phyloP scores from a whole-genome alignment of 2,113 vertebrate species.

The Speoplatyrhinus poulsoni region DNA sequence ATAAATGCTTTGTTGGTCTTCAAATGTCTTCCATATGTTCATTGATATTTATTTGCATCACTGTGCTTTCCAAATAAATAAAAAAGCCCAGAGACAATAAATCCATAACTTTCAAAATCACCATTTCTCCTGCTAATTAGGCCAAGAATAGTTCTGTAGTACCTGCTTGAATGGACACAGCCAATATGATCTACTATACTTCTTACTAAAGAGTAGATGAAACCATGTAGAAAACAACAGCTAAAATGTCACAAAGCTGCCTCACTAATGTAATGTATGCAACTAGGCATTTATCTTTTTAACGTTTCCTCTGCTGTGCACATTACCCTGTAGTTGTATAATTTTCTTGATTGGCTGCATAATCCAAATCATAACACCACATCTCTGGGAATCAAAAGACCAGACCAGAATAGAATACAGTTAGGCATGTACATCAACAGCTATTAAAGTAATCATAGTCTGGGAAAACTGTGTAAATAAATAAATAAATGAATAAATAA shows the following conservation, averaged over 20 bases:
- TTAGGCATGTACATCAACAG: too few species aligned
- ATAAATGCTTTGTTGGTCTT: too few species aligned
- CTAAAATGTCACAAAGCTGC: not conserved
- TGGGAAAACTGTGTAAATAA: too few species aligned
- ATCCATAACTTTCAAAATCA: not conserved
- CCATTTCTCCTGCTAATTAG: not conserved
- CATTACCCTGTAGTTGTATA: too few species aligned
- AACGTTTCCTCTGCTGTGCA: too few species aligned
- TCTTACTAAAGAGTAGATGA: not conserved
- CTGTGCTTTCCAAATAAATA: too few species aligned
- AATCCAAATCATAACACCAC: not conserved
- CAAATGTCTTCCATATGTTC: too few species aligned
- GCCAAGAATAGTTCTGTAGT: not conserved
- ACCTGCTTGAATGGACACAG: not conserved
- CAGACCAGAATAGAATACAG: too few species aligned
- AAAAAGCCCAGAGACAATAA: too few species aligned
- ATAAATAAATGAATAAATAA: not conserved
- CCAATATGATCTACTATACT: not conserved
- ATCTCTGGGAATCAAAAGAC: not conserved
- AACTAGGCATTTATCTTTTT: not conserved
- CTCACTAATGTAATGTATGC: not conserved
- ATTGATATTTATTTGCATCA: too few species aligned
- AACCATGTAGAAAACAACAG: constrained; percentile 1
- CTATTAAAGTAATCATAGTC: too few species aligned
- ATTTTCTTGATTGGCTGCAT: not conserved